These are phyloP conservation scores for Crypturellus undulatus DNA, from an alignment of 2,113 vertebrate genomes.

Conservation along the genomic window DNA sequence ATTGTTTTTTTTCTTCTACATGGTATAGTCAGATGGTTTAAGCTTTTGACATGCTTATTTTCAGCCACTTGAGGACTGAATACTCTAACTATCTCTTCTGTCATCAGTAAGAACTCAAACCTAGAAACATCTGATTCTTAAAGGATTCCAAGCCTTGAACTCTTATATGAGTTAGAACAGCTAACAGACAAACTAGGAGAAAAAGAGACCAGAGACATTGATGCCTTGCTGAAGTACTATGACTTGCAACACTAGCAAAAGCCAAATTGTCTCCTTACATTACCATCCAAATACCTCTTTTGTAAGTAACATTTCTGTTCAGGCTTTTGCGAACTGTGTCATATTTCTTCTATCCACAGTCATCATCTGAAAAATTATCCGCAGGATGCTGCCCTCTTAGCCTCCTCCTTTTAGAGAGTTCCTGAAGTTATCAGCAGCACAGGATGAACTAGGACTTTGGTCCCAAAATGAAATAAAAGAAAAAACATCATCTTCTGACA, in stretches of 20 bases:
- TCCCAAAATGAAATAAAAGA: not conserved
- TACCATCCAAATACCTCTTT: not conserved
- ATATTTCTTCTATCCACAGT: not conserved
- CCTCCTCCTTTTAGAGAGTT: not conserved
- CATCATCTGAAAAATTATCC: not conserved
- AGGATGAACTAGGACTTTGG: not conserved
- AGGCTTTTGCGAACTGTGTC: not conserved
- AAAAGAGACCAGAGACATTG: not conserved
- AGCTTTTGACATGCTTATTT: not conserved
- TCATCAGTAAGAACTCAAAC: not conserved
- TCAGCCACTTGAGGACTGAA: not conserved
- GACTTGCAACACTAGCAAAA: not conserved
- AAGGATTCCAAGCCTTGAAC: not conserved
- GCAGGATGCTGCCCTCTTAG: not conserved
- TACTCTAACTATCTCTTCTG: not conserved
- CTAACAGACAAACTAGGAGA: not conserved
- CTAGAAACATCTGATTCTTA: not conserved
- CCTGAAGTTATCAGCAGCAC: not conserved
- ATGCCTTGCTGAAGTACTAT: not conserved
- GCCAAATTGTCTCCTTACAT: not conserved
- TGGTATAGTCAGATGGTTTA: not conserved
- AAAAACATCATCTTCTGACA: not conserved
- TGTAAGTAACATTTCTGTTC: not conserved
- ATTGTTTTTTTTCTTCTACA: not conserved
- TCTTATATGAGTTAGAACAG: not conserved